Evolutionary conservation across 1,140 invertebrate genomes (phyloP), one percentile per base, ranked within the genome.

Genomic region (Olivierus martensii): DNA sequence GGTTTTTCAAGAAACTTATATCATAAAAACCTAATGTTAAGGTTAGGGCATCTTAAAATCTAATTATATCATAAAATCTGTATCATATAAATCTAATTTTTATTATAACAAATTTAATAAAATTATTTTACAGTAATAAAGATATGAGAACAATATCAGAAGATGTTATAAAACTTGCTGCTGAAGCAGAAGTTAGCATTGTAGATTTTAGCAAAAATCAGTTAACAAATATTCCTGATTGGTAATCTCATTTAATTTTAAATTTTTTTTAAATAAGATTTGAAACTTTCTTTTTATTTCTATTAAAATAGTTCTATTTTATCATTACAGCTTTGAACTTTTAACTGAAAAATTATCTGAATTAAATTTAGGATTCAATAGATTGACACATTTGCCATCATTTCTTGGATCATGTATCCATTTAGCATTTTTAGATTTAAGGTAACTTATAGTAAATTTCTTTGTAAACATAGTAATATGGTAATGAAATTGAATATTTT

Each of bases 151-250:
- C 70, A 22, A 70, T 91, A 19, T 83, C 87, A 9, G 75, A 79
- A 14, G 71, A 81, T 43, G 74, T 87, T 1, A 80, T 87, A 62
- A 67, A 77, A 41, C 69, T 80, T 46, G 87, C 86, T 12, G 69
- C 69, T 10, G 73, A 76, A 50, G 82, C 81, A 14, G 77, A 80
- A 58, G 82, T 89, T 2, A 78, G 76, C 43, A 77, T 76, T 38
- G 72, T 90, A 19, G 86, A 91, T 69, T 69, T 91, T 38, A 84
- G 80, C 49, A 84, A 81, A 70, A 91, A 93, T 69, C 77, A 76
- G 60, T 69, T 91, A 0, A 69, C 67, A 6, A 62, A 71, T 7
- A 59, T 89, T 52, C 84, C 85, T 7, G 58, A 67, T n/a, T 77
- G 78, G 83, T 85, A 70, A 68, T 28, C 9, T 28, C 2, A 28